Evolutionary conservation across 2,113 vertebrate genomes (phyloP).

Genomic region (Clarias batrachus): DNA sequence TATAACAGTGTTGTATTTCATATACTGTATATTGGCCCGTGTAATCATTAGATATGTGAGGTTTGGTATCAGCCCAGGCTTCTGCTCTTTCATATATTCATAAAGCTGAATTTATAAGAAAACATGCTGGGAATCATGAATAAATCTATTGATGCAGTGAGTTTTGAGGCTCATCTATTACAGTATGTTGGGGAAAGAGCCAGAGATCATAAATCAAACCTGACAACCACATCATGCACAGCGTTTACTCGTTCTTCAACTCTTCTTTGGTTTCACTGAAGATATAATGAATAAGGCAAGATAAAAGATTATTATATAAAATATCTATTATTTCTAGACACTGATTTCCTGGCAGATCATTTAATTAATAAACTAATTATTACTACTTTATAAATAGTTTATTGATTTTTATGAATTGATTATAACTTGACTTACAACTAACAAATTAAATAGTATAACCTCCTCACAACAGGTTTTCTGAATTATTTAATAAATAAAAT

Average conservation of each 20-base stretch:
- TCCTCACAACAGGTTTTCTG: background rate
- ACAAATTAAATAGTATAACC: background rate
- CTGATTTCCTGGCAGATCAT: background rate
- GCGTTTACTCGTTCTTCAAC: slow-evolving; percentile 63
- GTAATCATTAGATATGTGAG: background rate
- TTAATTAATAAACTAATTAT: background rate
- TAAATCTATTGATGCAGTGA: slow-evolving; percentile 59
- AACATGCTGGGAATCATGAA: slow-evolving; percentile 46
- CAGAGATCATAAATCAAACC: slow-evolving; percentile 81
- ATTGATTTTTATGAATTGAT: background rate
- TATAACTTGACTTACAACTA: background rate
- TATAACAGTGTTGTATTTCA: background rate
- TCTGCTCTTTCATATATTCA: background rate
- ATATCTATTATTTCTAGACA: background rate
- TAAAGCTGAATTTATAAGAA: slow-evolving; percentile 58
- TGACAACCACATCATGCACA: slow-evolving; percentile 74
- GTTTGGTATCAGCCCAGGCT: background rate
- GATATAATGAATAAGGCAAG: too few relatives aligned
- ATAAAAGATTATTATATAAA: background rate
- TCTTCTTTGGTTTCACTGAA: slow-evolving; percentile 10
- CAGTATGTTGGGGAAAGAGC: slow-evolving; percentile 63
- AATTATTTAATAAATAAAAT: background rate
- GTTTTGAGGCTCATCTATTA: slow-evolving; percentile 71
- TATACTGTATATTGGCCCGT: background rate
- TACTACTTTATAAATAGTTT: background rate